Base-by-base conservation (phyloP, 2,797 vertebrate species). In the Takifugu rubripes region DNA sequence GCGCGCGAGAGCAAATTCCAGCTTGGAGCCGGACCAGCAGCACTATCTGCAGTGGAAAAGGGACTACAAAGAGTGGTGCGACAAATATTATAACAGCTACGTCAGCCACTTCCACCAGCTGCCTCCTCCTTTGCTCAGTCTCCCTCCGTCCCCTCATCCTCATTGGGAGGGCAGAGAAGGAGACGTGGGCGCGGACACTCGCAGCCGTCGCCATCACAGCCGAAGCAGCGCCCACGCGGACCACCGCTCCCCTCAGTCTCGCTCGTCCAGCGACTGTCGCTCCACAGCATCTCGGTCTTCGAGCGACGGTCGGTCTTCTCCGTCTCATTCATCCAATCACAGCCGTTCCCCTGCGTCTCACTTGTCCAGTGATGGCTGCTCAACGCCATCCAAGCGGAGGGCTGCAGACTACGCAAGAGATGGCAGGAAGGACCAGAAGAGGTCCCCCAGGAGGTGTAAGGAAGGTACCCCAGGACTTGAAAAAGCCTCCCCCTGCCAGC, bases 61-160 rank as follows among this genome's bases (percentile, higher is more conserved):
- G 54, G 93, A 95, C 52, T 99, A 97, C 54, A 84, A 94, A 57
- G 94, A 97, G 31, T 98, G 96, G 97, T 99, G 94, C 6, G 94
- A 98, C 17, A 96, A 96, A 70, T 96, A 95, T 47, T 93, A 93
- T 66, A 94, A 92, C 78, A 94, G 83, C 70, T 96, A 91, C n/a
- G 64, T 83, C 2, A 58, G 69, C 44, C 92, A 95, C 31, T 91
- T 93, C 3, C 90, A 95, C 25, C 93, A 93, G 21, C 72, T 89
- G 57, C 85, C 77, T 1, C 88, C 92, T 0, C 85, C 92, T 15
- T 86, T 74, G 6, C 60, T 52, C 88, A 90, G 12, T 52, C 83
- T 89, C 44, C 16, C 16, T 9, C 44, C 44, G 44, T n/a, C 93
- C 0, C 87, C 74, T 21, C 79, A 50, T 90, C 94, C 52, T 75